Conservation (phyloP, 2,888 invertebrate species). For the Agrochola circellaris region DNA sequence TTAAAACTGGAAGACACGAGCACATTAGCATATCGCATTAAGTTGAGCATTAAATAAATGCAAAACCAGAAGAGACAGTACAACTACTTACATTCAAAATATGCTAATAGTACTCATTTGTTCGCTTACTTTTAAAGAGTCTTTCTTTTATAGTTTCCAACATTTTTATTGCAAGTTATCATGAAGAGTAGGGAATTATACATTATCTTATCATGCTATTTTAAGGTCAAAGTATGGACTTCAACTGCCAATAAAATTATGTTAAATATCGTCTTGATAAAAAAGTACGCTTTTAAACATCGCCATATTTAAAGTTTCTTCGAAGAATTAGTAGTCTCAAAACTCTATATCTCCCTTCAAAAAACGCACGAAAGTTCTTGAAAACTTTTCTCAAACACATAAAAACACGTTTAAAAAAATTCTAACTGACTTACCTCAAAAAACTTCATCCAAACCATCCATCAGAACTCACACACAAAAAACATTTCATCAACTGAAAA, state of each 20-base stretch:
- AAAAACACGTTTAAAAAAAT: background rate
- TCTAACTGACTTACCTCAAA: constrained; percentile 55
- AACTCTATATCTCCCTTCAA: background rate
- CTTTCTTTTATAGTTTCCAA: background rate
- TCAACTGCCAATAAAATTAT: background rate
- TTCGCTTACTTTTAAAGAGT: constrained; percentile 2
- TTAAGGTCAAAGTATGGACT: background rate
- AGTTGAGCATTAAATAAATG: constrained; percentile 25
- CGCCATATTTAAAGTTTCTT: background rate
- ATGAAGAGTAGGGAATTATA: background rate
- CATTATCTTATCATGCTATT: background rate
- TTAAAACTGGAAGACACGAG: constrained; percentile 1
- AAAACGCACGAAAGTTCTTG: constrained; percentile 9
- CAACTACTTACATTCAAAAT: constrained; percentile 32
- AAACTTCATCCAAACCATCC: constrained; percentile 55
- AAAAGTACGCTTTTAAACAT: background rate
- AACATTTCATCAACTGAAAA: constrained; percentile 44
- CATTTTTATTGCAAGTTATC: constrained; percentile 6
- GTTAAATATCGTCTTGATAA: accelerated
- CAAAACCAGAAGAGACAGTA: constrained; percentile 21
- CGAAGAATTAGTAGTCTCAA: background rate
- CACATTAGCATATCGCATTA: constrained; percentile 36
- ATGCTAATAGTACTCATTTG: constrained; percentile 50
- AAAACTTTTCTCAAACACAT: constrained; percentile 30
- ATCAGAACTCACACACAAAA: constrained; percentile 62